phyloP scores from a whole-genome alignment of 2,113 vertebrate genomes.

The human (Homo sapiens) region DNA sequence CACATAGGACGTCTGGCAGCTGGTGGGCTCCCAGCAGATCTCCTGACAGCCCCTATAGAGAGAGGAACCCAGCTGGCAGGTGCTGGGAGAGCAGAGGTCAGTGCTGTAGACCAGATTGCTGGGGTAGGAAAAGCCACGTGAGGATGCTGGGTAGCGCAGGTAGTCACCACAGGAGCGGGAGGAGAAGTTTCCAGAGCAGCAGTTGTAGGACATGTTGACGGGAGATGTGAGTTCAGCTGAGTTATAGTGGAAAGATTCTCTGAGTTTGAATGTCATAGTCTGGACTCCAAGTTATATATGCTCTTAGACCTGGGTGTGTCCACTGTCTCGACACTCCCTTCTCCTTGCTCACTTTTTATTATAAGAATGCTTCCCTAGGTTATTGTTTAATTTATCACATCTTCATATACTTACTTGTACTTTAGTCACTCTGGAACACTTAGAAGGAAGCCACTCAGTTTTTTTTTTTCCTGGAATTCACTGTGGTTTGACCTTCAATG shows the following conservation, averaged over 20 bases:
- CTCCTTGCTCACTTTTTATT: not conserved
- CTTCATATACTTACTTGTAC: conserved; percentile 6
- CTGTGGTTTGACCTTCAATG: not conserved
- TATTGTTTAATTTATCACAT: not conserved
- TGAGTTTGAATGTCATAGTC: not conserved
- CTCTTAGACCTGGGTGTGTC: not conserved
- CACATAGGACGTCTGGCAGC: not conserved
- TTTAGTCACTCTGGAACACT: conserved; percentile 24
- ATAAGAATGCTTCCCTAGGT: not conserved
- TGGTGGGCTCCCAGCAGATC: not conserved
- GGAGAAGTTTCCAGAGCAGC: conserved; percentile 15
- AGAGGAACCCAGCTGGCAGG: not conserved
- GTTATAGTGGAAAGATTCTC: not conserved
- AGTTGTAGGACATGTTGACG: conserved; percentile 21
- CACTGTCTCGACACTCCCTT: not conserved
- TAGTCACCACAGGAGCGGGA: not conserved
- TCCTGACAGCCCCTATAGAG: not conserved
- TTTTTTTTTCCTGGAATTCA: not conserved
- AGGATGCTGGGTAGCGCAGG: not conserved
- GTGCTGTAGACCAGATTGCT: not conserved
- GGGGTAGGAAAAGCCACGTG: not conserved
- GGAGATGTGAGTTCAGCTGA: not conserved
- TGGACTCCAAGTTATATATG: not conserved
- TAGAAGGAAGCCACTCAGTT: not conserved
- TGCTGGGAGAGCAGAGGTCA: not conserved